Evolutionary conservation across 2,888 invertebrate species (phyloP).

Genomic region (Pandemis cinnamomeana): DNA sequence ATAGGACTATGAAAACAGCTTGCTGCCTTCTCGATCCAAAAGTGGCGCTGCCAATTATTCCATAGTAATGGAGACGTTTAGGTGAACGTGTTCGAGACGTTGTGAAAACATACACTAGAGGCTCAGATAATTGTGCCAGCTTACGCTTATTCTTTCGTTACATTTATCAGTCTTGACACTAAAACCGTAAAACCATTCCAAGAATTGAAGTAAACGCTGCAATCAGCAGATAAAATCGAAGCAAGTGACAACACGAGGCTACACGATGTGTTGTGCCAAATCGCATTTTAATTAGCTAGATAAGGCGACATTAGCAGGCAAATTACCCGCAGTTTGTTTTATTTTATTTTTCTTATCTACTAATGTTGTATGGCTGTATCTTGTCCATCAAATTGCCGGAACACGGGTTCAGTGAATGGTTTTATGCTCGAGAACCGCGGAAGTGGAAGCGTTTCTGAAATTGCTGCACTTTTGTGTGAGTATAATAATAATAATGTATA

Average conservation of each 20-base stretch:
- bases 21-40: no score
- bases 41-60: no score
- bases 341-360: constrained; percentile 77
- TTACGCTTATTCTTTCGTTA: constrained; percentile 19
- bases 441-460: not conserved
- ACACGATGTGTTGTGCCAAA: constrained; percentile 66
- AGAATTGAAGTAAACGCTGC: constrained; percentile 50
- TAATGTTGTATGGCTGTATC: constrained; percentile 63
- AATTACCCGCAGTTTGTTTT: constrained; percentile 77
- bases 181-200: constrained; percentile 48
- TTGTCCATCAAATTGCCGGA: constrained; percentile 74
- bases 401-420: constrained; percentile 46
- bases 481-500: no score
- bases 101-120: no score
- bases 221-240: constrained; percentile 69
- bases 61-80: no score
- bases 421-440: not conserved
- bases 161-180: constrained; percentile 29
- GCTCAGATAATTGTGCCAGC: constrained; percentile 4
- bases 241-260: constrained; percentile 66
- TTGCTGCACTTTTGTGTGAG: no score
- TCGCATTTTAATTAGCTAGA: constrained; percentile 82
- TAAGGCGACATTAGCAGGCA: constrained; percentile 78
- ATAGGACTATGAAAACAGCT: no score
- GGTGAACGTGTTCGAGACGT: no score